phyloP scores from a whole-genome alignment of 2,797 vertebrate species.

The Ispidina picta region DNA sequence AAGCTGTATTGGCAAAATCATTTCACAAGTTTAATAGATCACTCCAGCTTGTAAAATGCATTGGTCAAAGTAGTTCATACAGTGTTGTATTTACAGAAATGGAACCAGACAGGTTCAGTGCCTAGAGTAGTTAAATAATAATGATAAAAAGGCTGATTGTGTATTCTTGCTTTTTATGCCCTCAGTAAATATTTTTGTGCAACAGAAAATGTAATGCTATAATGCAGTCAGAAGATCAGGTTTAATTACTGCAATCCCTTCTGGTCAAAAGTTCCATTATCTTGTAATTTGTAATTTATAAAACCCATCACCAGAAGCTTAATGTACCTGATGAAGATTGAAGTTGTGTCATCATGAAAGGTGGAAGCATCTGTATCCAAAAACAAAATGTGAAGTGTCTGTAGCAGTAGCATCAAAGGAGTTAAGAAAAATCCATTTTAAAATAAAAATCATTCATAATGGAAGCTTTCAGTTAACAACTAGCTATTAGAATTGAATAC shows the following conservation, averaged over 20 bases:
- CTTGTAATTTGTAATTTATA: constrained; percentile 12
- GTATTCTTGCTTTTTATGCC: not conserved
- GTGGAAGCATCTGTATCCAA: not conserved
- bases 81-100: constrained; percentile 28
- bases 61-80: constrained; percentile 18
- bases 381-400: not conserved
- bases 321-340: constrained; percentile 9
- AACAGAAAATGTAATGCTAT: not conserved
- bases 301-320: constrained; percentile 7
- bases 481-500: not conserved
- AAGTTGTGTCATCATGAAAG: not conserved
- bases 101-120: constrained; percentile 11
- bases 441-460: not conserved
- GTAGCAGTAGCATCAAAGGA: not conserved
- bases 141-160: not conserved
- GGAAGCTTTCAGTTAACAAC: not conserved
- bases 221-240: not conserved
- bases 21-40: constrained; percentile 52
- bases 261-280: not conserved
- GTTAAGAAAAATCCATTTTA: not conserved
- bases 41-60: constrained; percentile 26
- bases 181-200: constrained; percentile 6
- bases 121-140: constrained; percentile 51
- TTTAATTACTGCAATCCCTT: constrained; percentile 27
- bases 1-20: constrained; percentile 43